Percentiles rank a stretch among this genome's conserved stretches.
Conservation (phyloP, 1,140 invertebrate species). For the Wasmannia auropunctata region DNA sequence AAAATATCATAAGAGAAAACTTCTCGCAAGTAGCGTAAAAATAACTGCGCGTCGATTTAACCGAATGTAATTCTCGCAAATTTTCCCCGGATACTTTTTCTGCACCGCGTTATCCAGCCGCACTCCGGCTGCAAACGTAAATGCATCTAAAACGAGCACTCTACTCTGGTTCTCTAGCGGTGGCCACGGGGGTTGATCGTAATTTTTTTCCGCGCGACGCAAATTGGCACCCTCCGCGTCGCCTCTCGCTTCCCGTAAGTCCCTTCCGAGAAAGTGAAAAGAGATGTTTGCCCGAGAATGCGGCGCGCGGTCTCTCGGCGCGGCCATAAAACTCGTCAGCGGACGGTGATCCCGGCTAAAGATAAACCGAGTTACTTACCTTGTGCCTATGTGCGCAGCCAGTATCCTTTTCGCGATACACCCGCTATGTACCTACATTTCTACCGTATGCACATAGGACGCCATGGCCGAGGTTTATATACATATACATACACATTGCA, state of each 20-base stretch:
- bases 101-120: background rate
- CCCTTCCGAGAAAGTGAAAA: constrained; percentile 47
- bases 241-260: constrained; percentile 21
- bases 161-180: background rate
- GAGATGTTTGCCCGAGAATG: constrained; percentile 36
- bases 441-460: constrained; percentile 3
- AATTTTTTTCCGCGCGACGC: constrained; percentile 15
- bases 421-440: constrained; percentile 10
- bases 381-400: constrained; percentile 22
- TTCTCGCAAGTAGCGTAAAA: too few relatives aligned
- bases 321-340: constrained; percentile 41
- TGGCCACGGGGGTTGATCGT: background rate
- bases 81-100: background rate
- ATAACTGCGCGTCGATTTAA: background rate
- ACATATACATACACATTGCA: background rate
- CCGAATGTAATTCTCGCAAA: background rate
- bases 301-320: constrained; percentile 21
- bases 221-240: constrained; percentile 5
- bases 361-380: constrained; percentile 58
- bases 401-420: constrained; percentile 36
- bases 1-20: too few relatives aligned
- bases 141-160: background rate
- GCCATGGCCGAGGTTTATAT: constrained; percentile 18
- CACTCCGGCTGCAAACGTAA: background rate
- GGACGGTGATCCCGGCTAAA: constrained; percentile 43